A percentile compares a stretch with the other conserved stretches of the same genome.
phyloP scores from a whole-genome alignment of 2,888 invertebrate genomes.

The Tipula unca region DNA sequence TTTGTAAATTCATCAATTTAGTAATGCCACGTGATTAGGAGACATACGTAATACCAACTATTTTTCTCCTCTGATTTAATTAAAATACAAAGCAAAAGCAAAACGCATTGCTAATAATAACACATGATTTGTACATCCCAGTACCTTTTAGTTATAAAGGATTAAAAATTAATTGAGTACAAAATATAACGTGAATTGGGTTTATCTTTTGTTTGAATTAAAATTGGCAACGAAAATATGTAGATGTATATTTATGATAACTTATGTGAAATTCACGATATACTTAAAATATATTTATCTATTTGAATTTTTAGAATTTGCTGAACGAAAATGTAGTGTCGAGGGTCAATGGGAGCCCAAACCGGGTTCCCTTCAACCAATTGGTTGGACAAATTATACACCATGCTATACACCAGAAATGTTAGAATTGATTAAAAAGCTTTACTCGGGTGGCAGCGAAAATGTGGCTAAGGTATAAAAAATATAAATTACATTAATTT shows the following conservation, averaged over 20 bases:
- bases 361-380: constrained; percentile 38
- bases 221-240: no score
- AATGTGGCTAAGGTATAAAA: constrained; percentile 43
- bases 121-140: not conserved
- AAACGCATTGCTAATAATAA: not conserved
- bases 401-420: constrained; percentile 68
- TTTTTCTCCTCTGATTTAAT: not conserved
- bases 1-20: not conserved
- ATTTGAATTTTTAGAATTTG: constrained; percentile 49
- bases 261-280: no score
- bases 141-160: not conserved
- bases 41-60: not conserved
- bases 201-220: no score
- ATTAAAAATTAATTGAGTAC: not conserved
- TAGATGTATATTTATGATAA: no score
- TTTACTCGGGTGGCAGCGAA: constrained; percentile 47
- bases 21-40: not conserved
- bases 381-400: constrained; percentile 78
- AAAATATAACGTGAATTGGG: no score
- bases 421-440: constrained; percentile 54
- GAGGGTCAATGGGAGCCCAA: constrained; percentile 62
- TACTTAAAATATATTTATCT: not conserved
- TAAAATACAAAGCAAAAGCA: not conserved
- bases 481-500: no score
- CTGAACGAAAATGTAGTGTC: constrained; percentile 57